These are phyloP conservation scores for Pristionchus exspectatus DNA, from an alignment of 2,888 invertebrate genomes.

Conservation along the genomic window DNA sequence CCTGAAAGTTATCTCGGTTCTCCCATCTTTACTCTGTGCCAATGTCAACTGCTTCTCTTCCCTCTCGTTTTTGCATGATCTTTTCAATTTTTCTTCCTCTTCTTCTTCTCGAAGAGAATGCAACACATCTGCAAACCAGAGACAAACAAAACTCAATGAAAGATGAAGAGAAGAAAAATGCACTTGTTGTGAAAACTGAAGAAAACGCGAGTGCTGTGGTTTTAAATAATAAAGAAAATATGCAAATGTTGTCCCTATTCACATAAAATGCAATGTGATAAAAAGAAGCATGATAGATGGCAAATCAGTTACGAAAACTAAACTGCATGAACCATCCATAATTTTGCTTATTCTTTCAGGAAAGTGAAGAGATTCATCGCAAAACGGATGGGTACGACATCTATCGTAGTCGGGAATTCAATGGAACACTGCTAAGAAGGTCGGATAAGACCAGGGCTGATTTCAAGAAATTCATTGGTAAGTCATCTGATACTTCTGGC, in stretches of 20 bases:
- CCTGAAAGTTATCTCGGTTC: constrained; percentile 7
- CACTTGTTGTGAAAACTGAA: background rate
- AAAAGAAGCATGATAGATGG: too few species aligned
- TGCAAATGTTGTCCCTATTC: too few species aligned
- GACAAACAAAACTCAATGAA: constrained; percentile 6
- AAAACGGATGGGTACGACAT: background rate
- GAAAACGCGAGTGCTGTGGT: background rate
- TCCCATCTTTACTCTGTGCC: constrained; percentile 22
- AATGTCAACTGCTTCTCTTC: background rate
- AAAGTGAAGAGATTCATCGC: background rate
- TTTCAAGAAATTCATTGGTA: background rate
- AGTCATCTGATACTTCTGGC: background rate
- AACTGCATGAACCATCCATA: background rate
- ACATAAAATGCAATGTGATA: too few species aligned
- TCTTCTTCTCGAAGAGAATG: background rate
- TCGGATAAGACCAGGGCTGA: background rate
- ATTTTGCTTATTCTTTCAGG: background rate
- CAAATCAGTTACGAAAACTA: too few species aligned
- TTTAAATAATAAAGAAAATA: background rate
- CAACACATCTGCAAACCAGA: constrained; percentile 15
- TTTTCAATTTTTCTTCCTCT: background rate
- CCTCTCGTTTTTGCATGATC: constrained; percentile 6
- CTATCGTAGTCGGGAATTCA: background rate
- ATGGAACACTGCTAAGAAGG: background rate
- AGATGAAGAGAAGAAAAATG: background rate